Percentiles rank a stretch among this genome's conserved stretches.
phyloP scores from a whole-genome alignment of 2,113 vertebrate species.

The Ramphastos sulfuratus region DNA sequence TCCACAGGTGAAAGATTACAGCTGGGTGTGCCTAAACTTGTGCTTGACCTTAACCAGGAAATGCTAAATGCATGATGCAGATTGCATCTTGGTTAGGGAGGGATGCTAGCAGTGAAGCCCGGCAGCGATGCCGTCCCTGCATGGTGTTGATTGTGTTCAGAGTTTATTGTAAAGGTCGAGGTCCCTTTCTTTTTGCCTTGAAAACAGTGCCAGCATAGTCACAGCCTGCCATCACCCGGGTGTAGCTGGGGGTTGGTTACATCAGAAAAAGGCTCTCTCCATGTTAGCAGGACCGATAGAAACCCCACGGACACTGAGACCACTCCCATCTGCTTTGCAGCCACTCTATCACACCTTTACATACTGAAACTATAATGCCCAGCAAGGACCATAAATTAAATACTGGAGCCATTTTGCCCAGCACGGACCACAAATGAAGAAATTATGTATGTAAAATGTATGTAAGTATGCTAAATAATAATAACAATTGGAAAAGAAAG shows the following conservation, averaged over 20 bases:
- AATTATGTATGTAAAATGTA: neutral
- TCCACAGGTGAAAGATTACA: neutral
- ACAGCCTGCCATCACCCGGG: neutral
- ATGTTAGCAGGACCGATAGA: neutral
- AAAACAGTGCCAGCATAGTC: neutral
- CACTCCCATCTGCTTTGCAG: neutral
- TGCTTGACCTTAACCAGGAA: neutral
- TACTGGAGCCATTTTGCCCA: too few species aligned
- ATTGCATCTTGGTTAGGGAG: neutral
- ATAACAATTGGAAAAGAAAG: too few species aligned
- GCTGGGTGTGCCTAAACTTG: neutral
- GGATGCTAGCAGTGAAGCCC: neutral
- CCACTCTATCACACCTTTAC: too few species aligned
- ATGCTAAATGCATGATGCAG: neutral
- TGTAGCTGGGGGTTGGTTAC: neutral
- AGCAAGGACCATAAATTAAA: neutral
- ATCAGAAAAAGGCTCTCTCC: neutral
- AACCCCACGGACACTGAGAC: neutral
- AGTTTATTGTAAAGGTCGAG: neutral
- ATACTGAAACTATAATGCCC: neutral
- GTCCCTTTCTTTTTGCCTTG: neutral
- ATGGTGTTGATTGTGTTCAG: neutral
- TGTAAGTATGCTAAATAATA: neutral
- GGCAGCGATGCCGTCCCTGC: neutral
- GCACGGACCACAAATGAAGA: neutral